phyloP scores from a whole-genome alignment of 1,140 invertebrate genomes.

The Phenacoccus solenopsis region DNA sequence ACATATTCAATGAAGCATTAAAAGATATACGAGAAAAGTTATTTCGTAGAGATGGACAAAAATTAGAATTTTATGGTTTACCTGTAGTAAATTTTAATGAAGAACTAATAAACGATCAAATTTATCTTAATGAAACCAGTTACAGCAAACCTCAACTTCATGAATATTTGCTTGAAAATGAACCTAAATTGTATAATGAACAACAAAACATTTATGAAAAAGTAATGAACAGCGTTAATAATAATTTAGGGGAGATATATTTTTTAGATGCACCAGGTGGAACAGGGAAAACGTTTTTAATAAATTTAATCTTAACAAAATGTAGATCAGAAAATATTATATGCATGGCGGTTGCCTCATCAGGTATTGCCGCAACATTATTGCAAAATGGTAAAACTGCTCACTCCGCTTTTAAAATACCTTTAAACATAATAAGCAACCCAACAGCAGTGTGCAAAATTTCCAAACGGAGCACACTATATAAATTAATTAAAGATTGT shows the following conservation, averaged over 20 bases:
- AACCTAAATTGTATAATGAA: too few species aligned
- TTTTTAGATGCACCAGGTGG: constrained; percentile 20
- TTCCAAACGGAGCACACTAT: constrained; percentile 24
- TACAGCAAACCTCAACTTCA: too few species aligned
- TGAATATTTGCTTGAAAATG: too few species aligned
- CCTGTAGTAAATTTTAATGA: too few species aligned
- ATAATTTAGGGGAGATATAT: constrained; percentile 1
- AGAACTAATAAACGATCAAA: too few species aligned
- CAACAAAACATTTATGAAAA: not conserved
- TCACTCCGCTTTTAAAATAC: constrained; percentile 39
- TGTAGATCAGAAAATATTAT: constrained; percentile 20
- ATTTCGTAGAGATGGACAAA: too few species aligned
- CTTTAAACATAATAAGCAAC: constrained; percentile 28
- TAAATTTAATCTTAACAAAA: not conserved
- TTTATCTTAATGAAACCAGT: too few species aligned
- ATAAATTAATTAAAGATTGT: constrained; percentile 27
- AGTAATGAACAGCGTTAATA: not conserved
- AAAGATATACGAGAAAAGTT: too few species aligned
- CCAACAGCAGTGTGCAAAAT: constrained; percentile 33
- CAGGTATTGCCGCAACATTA: constrained; percentile 36
- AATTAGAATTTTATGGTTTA: too few species aligned
- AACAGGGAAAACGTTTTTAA: constrained; percentile 18
- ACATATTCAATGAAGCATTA: too few species aligned
- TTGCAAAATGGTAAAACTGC: constrained; percentile 38
- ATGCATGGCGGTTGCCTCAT: constrained; percentile 33